A percentile compares a stretch with the other conserved stretches of the same genome.
Evolutionary conservation across 2,888 invertebrate genomes (phyloP).

Genomic region (Caenorhabditis uteleia): DNA sequence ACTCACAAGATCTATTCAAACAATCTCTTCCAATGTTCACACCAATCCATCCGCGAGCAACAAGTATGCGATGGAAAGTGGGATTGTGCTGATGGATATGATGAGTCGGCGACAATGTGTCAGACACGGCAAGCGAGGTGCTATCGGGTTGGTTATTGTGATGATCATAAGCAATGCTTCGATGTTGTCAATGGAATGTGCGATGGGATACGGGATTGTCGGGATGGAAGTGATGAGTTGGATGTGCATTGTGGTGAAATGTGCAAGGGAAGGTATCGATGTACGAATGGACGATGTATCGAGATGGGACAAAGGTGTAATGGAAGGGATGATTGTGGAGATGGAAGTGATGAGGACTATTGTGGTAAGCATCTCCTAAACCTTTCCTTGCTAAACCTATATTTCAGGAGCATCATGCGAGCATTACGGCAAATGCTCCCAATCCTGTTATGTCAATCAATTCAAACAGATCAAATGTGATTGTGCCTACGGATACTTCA

Average conservation of each 20-base stretch:
- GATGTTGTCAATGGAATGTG: constrained; percentile 70
- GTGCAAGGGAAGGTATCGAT: constrained; percentile 30
- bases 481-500: constrained; percentile 37
- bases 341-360: constrained; percentile 45
- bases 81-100: constrained; percentile 75
- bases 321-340: constrained; percentile 79
- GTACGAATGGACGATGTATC: constrained; percentile 37
- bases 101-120: constrained; percentile 42
- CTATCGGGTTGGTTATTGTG: constrained; percentile 11
- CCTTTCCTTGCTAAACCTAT: constrained; percentile 3
- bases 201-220: constrained; percentile 74
- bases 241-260: constrained; percentile 52
- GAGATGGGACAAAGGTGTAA: constrained; percentile 74
- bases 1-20: constrained; percentile 4
- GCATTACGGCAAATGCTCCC: constrained; percentile 45
- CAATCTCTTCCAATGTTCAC: constrained; percentile 10
- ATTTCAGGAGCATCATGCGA: constrained; percentile 37
- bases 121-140: constrained; percentile 9
- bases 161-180: constrained; percentile 15
- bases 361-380: constrained; percentile 27
- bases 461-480: constrained; percentile 24
- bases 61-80: constrained; percentile 75
- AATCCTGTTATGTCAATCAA: constrained; percentile 27
- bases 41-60: constrained; percentile 12
- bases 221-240: constrained; percentile 77